phyloP scores from a whole-genome alignment of 2,113 vertebrate species.

The Polypterus senegalus region DNA sequence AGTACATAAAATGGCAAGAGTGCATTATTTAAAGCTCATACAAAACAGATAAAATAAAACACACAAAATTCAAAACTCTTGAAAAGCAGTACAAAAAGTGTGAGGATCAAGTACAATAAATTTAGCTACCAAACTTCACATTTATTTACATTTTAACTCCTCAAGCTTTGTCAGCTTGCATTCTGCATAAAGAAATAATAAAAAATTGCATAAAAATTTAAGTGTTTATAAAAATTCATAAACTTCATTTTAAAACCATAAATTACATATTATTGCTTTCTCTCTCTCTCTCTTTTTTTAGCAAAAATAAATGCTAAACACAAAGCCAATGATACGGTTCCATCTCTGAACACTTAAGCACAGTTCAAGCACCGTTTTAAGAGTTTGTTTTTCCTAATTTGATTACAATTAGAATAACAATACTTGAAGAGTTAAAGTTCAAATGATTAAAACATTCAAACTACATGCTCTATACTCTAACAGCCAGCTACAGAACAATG shows the following conservation, averaged over 20 bases:
- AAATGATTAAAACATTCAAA: conserved; percentile 18
- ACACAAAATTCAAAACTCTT: conserved; percentile 24
- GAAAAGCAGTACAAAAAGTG: conserved; percentile 34
- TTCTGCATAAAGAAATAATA: conserved; percentile 56
- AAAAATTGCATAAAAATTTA: conserved; percentile 54
- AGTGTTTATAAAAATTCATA: conserved; percentile 17
- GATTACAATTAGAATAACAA: conserved; percentile 24
- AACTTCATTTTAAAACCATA: conserved; percentile 19
- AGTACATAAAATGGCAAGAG: conserved; percentile 72
- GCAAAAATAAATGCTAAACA: conserved; percentile 9
- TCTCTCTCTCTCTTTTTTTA: conserved; percentile 12
- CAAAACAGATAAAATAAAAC: conserved; percentile 42
- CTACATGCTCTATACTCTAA: conserved; percentile 21
- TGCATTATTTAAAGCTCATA: conserved; percentile 75
- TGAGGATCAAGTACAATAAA: conserved; percentile 66
- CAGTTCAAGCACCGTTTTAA: conserved; percentile 9
- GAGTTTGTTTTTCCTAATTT: conserved; percentile 5
- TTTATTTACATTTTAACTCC: conserved; percentile 73
- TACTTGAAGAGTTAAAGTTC: conserved; percentile 34
- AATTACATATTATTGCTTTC: conserved; percentile 10
- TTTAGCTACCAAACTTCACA: conserved; percentile 80
- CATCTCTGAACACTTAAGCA: conserved; percentile 9
- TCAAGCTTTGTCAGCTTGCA: conserved; percentile 64
- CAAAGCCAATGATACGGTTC: conserved; percentile 2
- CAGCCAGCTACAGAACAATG: not conserved